Conservation (phyloP, 2,888 invertebrate species). For the Coenonympha glycerion region DNA sequence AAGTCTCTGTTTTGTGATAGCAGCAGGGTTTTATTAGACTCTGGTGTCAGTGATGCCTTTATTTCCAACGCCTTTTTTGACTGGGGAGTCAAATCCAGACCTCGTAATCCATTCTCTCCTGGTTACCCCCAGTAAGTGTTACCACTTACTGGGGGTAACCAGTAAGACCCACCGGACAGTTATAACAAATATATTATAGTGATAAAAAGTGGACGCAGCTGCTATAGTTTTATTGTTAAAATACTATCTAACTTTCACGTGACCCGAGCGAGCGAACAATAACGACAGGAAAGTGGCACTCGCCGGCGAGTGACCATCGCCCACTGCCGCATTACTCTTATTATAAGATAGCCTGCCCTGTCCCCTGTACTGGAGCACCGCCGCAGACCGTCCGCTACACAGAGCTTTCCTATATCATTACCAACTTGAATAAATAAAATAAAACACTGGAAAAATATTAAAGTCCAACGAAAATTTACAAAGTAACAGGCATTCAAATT, state of each 20-base stretch:
- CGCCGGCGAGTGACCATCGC: constrained; percentile 34
- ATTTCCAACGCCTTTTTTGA: too few relatives aligned
- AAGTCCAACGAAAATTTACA: too few relatives aligned
- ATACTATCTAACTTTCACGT: constrained; percentile 33
- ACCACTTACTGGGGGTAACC: too few relatives aligned
- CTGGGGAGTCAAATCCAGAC: too few relatives aligned
- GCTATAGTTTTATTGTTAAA: constrained; percentile 22
- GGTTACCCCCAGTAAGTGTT: too few relatives aligned
- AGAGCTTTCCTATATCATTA: not conserved
- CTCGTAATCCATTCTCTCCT: too few relatives aligned
- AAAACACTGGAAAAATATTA: too few relatives aligned
- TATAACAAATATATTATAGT: not conserved
- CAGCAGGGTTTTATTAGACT: too few relatives aligned
- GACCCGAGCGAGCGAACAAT: constrained; percentile 31
- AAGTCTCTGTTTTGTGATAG: too few relatives aligned
- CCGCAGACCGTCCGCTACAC: constrained; percentile 12
- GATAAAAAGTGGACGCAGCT: not conserved
- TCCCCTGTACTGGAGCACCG: constrained; percentile 29
- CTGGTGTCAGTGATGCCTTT: too few relatives aligned
- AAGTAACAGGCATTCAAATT: too few relatives aligned
- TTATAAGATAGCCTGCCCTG: constrained; percentile 35
- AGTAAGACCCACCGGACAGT: not conserved
- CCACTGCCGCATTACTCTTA: constrained; percentile 34
- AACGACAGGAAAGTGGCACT: constrained; percentile 34
- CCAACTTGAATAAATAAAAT: too few relatives aligned